Evolutionary conservation across 2,797 vertebrate species (phyloP).

Genomic region (Gymnothorax reevesii): DNA sequence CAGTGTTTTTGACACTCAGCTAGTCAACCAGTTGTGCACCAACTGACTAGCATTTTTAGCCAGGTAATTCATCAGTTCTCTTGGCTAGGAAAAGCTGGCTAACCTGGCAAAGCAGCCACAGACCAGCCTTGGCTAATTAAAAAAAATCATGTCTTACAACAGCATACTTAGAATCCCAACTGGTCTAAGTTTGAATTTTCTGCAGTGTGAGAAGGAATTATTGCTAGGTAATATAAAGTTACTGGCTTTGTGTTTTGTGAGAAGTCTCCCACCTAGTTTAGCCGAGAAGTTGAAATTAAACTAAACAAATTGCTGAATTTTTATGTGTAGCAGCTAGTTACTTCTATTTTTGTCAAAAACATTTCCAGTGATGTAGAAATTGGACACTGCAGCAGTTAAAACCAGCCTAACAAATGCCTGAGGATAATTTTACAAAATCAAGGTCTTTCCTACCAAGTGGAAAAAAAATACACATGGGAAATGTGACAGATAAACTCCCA

Average conservation of each 20-base stretch:
- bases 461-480: not conserved
- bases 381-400: not conserved
- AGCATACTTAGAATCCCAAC: too few relatives aligned
- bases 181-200: too few relatives aligned
- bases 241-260: not conserved
- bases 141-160: too few relatives aligned
- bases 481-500: not conserved
- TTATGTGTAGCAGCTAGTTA: not conserved
- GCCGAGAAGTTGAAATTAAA: not conserved
- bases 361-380: not conserved
- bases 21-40: too few relatives aligned
- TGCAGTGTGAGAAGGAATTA: conserved; percentile 48
- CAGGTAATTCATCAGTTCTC: too few relatives aligned
- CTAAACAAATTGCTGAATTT: not conserved
- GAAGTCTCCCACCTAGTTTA: not conserved
- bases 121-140: too few relatives aligned
- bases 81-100: too few relatives aligned
- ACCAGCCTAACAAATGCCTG: not conserved
- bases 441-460: not conserved
- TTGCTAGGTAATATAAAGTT: conserved; percentile 59
- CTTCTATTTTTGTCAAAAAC: not conserved
- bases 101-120: too few relatives aligned
- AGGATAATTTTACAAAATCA: not conserved
- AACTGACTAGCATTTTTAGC: too few relatives aligned
- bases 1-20: too few relatives aligned